These are phyloP conservation scores for Mechanitis mazaeus DNA, from an alignment of 2,888 invertebrate species.

Conservation along the genomic window DNA sequence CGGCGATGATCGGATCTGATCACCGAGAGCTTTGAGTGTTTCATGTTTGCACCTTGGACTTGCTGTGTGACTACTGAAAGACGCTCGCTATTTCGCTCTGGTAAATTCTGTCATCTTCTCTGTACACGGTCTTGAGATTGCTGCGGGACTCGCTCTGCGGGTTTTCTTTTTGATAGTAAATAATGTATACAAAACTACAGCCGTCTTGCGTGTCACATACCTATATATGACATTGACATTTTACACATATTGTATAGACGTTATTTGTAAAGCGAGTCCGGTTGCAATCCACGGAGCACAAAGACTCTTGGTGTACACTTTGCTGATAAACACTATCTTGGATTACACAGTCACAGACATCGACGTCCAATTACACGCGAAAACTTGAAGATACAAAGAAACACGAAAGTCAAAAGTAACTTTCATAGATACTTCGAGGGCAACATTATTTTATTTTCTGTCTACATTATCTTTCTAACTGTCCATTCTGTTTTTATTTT, in stretches of 20 bases:
- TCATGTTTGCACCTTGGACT: constrained; percentile 79
- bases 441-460: constrained; percentile 58
- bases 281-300: constrained; percentile 77
- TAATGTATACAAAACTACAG: not conserved
- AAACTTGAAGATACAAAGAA: constrained; percentile 26
- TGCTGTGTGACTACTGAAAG: constrained; percentile 75
- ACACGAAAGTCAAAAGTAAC: constrained; percentile 30
- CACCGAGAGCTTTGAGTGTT: constrained; percentile 78
- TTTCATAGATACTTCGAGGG: constrained; percentile 29
- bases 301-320: constrained; percentile 67
- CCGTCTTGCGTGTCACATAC: not conserved
- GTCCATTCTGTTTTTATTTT: constrained; percentile 68
- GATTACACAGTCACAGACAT: constrained; percentile 76
- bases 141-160: constrained; percentile 65
- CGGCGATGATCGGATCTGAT: constrained; percentile 59
- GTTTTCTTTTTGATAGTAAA: constrained; percentile 29
- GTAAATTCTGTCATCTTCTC: constrained; percentile 74
- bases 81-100: constrained; percentile 76
- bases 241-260: constrained; percentile 4
- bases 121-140: constrained; percentile 72
- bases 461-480: constrained; percentile 62
- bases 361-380: constrained; percentile 38
- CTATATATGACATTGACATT: not conserved
- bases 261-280: constrained; percentile 59
- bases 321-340: constrained; percentile 67